Evolutionary conservation across 2,113 vertebrate species (phyloP), one percentile per base, ranked within the genome.

Genomic region (Aythya baeri): DNA sequence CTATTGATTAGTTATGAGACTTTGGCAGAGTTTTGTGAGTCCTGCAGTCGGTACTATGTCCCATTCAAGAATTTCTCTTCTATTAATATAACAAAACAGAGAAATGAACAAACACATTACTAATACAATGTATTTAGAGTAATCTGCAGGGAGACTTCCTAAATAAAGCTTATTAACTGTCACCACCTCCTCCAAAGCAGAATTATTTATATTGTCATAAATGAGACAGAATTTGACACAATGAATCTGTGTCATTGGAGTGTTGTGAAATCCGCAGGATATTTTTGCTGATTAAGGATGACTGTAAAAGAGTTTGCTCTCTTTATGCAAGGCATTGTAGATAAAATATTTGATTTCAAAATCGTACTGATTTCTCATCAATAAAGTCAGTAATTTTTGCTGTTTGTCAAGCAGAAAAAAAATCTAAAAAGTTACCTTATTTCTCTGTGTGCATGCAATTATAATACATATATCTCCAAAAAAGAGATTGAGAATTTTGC

Each of bases 221-320:
- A 86, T 17, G n/a, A 76, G 74, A 57, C 14, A 76, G 74, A 62
- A 67, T 80, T 72, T 72, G 43, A 95, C 78, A 85, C 21, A 31
- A 14, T 18, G 49, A 89, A 65, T 85, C 23, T 91, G 41, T 79
- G 71, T n/a, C 41, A 46, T 1, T 41, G 74, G 87, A 77, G 15
- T 16, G 22, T 36, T 87, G 68, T 83, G 72, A 76, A 87, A 79
- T 58, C 2, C 1, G 58, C 31, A 44, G n/a, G 29, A 31, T 83
- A 18, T 54, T 89, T 93, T 85, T 87, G 74, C 81, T 91, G 93
- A 85, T 54, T 94, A 62, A 62, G 41, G 5, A 32, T 41, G 22
- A 23, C 57, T 67, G 17, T n/a, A 32, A 65, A 67, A 75, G 32
- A 27, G 5, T 81, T 88, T 90, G 25, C 41, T 67, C 21, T 50